Evolutionary conservation across 2,797 vertebrate species (phyloP).

Genomic region (Rhynchonycteris naso): DNA sequence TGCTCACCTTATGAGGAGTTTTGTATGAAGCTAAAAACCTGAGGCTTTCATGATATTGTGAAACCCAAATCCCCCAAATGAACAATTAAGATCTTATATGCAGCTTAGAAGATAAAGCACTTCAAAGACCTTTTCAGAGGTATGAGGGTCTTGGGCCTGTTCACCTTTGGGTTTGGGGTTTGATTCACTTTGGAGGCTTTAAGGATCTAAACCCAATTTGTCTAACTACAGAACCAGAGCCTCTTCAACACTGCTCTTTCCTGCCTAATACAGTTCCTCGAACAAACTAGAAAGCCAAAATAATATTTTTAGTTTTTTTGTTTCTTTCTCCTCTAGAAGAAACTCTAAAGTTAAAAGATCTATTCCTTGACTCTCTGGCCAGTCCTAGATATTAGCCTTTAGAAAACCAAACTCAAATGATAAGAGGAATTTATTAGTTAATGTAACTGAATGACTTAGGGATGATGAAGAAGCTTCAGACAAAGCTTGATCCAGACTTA

Average conservation of each 20-base stretch:
- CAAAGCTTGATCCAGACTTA: neutral
- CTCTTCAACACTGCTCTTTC: neutral
- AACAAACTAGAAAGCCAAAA: neutral
- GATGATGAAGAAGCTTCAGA: neutral
- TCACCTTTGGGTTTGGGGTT: neutral
- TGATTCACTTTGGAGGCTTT: slow-evolving; percentile 10
- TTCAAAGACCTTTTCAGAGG: slow-evolving; percentile 79
- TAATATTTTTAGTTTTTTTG: neutral
- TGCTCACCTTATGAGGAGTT: neutral
- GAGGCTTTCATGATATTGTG: slow-evolving; percentile 48
- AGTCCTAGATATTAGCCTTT: neutral
- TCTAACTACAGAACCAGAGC: neutral
- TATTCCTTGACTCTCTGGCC: neutral
- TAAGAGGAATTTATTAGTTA: neutral
- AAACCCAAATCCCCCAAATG: slow-evolving; percentile 61
- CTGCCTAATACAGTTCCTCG: neutral
- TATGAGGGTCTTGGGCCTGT: slow-evolving; percentile 66
- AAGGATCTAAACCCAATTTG: slow-evolving; percentile 41
- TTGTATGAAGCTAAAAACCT: slow-evolving; percentile 58
- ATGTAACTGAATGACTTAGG: neutral
- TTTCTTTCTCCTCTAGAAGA: neutral
- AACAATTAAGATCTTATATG: slow-evolving; percentile 75
- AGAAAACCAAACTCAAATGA: slow-evolving; percentile 39
- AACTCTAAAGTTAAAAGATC: neutral
- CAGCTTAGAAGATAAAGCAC: slow-evolving; percentile 75